Evolutionary conservation across 2,113 vertebrate species (phyloP), one percentile per base, ranked within the genome.

Genomic region (Eublepharis macularius): DNA sequence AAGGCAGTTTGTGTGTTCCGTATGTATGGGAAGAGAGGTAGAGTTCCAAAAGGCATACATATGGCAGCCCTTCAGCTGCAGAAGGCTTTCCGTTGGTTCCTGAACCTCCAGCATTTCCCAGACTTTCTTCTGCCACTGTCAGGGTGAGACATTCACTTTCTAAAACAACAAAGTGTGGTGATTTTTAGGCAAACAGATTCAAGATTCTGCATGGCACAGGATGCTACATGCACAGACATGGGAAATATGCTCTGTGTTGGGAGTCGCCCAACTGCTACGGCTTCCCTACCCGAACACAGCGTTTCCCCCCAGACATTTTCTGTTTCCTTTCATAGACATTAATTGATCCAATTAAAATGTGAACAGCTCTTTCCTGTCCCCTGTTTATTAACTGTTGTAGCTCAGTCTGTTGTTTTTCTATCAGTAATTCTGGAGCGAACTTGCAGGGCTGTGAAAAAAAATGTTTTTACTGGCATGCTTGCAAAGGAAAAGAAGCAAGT

Each of bases 231-330:
- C 41, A 29, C 36, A 80, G 84, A 85, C 84, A 65, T n/a, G 54
- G 60, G 84, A 80, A 80, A 85, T 85, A 85, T 80, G 81, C 51
- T 83, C 70, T 26, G 29, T 63, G 41, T 85, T 85, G 68, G 68
- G 68, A 47, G 36, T 11, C 43, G 39, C 69, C 77, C 84, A 80
- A 79, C 68, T 26, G 39, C 68, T 45, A 26, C 19, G 1, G 1
- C 0, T 43, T 87, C 29, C 81, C 39, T 91, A 68, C 39, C 12
- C 17, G 82, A 74, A 43, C 8, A 68, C 86, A 0, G 0, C 32
- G 11, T 43, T 0, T 6, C 24, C 57, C 60, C 60, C 24, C 0
- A 68, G 63, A 34, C 34, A 68, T 29, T 87, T 80, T 29, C 51
- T 83, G 77, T 81, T 92, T 87, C 83, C n/a, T 66, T 5, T 26